Conservation (phyloP, 53 echinoderm and acorn worm species). For the Zoroaster sp. region DNA sequence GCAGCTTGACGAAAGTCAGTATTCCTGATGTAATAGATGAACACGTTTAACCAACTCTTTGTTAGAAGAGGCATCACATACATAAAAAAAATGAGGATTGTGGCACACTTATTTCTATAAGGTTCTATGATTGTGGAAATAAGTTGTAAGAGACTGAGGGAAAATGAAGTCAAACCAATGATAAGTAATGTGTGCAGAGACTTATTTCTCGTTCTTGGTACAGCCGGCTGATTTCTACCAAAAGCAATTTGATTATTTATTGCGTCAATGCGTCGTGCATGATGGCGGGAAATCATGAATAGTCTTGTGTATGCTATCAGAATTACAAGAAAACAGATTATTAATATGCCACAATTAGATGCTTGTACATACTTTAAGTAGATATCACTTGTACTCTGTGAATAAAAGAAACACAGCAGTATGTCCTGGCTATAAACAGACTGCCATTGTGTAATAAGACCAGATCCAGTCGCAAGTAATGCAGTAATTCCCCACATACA, state of each 20-base stretch:
- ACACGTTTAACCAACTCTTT: slow-evolving; percentile 36
- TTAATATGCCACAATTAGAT: no score
- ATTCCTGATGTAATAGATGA: slow-evolving; percentile 23
- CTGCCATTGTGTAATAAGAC: background rate
- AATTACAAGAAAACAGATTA: background rate
- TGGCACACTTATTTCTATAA: background rate
- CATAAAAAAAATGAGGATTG: background rate
- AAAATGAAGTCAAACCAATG: background rate
- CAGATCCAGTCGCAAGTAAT: background rate
- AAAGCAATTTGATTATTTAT: background rate
- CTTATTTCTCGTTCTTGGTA: background rate
- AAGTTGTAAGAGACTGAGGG: background rate
- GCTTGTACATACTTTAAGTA: no score
- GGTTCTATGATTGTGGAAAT: background rate
- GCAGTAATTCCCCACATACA: background rate
- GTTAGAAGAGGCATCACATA: background rate
- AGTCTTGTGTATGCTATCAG: background rate
- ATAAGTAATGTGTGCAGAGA: slow-evolving; percentile 9
- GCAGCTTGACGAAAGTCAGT: slow-evolving; percentile 9
- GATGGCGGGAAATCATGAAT: slow-evolving; percentile 34
- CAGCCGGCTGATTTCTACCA: background rate
- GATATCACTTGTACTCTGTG: no score
- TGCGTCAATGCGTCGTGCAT: slow-evolving; percentile 7
- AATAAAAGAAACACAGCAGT: no score
- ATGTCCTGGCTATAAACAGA: no score